phyloP scores from a whole-genome alignment of 2,797 vertebrate species.

The Emydoidea blandingii region DNA sequence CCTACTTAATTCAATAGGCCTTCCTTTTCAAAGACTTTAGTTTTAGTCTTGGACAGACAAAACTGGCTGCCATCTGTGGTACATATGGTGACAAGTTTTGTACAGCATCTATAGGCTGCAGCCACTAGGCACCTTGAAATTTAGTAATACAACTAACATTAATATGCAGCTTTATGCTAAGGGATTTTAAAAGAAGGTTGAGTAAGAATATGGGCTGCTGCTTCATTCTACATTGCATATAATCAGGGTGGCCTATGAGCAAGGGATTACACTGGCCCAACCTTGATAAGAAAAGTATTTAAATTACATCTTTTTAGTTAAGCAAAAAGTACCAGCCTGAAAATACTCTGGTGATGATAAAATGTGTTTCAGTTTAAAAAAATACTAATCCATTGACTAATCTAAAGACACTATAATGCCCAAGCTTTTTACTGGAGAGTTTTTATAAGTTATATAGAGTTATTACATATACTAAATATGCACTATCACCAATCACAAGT shows the following conservation, averaged over 20 bases:
- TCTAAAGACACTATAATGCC: no score
- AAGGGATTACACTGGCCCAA: background rate
- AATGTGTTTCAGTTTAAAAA: no score
- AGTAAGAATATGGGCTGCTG: slow-evolving; percentile 21
- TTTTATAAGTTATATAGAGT: no score
- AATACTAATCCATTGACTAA: no score
- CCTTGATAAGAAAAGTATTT: background rate
- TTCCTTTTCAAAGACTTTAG: background rate
- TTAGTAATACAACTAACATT: background rate
- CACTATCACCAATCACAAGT: no score
- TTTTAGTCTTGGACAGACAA: background rate
- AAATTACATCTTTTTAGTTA: background rate
- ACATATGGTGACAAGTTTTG: fast-evolving
- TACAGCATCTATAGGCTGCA: background rate
- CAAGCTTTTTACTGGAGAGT: no score
- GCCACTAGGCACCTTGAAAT: background rate
- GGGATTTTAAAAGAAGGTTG: background rate
- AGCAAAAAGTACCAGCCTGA: no score
- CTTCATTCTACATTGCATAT: slow-evolving; percentile 68
- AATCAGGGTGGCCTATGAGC: background rate
- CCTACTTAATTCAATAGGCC: background rate
- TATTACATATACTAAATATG: no score
- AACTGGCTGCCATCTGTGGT: background rate
- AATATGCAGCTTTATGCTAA: background rate
- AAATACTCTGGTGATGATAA: no score